Evolutionary conservation across 1,140 invertebrate species (phyloP), one percentile per base, ranked within the genome.

Genomic region (Diabrotica undecimpunctata): DNA sequence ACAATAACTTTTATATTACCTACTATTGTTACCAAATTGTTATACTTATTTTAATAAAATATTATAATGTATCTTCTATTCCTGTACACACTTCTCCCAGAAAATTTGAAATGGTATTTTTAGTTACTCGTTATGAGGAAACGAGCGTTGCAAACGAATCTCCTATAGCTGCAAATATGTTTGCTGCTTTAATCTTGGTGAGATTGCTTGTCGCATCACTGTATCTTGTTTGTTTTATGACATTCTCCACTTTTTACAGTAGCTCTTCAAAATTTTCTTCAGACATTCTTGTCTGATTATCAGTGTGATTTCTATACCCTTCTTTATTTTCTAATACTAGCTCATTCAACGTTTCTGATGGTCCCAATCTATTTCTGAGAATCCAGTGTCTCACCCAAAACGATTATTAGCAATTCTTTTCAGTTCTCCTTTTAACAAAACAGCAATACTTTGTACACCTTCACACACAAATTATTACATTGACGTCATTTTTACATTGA

Each of bases 21-120:
- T 54, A 54, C 52, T n/a, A 54, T 25, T 67, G 51, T 64, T 54
- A 51, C 25, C 37, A 64, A 64, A 65, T 56, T 53, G 59, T 54
- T 60, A 62, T 71, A 67, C 67, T 68, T 64, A 71, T 65, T 56
- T 69, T 69, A 65, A 71, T 69, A 69, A 66, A 67, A 64, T 65
- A 67, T 66, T 71, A 56, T 64, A 71, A 66, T 61, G 65, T 62
- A 55, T 69, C 58, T 35, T 67, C n/a, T n/a, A n/a, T n/a, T n/a
- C n/a, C n/a, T n/a, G n/a, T n/a, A n/a, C n/a, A n/a, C n/a, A n/a
- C n/a, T n/a, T n/a, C n/a, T n/a, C n/a, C n/a, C n/a, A n/a, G n/a
- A n/a, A n/a, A n/a, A n/a, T n/a, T n/a, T n/a, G n/a, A n/a, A n/a
- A n/a, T n/a, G n/a, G 62, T 67, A 66, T 71, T 67, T 71, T 67